A percentile compares a stretch with the other conserved stretches of the same genome.
phyloP scores from a whole-genome alignment of 2,797 vertebrate genomes.

The Bovichtus diacanthus region DNA sequence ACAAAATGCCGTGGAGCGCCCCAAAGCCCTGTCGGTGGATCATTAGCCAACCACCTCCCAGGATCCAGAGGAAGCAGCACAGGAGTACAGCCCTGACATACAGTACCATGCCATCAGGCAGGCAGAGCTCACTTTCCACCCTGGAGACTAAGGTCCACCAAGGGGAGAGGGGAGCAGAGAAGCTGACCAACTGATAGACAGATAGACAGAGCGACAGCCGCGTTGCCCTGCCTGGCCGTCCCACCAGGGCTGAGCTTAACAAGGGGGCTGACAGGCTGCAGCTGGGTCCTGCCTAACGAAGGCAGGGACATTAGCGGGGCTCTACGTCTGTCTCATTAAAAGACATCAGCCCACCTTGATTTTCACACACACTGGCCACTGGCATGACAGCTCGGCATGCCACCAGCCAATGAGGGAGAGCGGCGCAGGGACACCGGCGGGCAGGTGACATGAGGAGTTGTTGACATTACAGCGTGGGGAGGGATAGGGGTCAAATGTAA shows the following conservation, averaged over 20 bases:
- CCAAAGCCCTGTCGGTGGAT: constrained; percentile 89
- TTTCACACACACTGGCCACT: constrained; percentile 88
- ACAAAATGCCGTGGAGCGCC: constrained; percentile 92
- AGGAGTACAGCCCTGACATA: constrained; percentile 85
- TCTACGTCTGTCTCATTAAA: constrained; percentile 99
- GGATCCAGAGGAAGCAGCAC: constrained; percentile 71
- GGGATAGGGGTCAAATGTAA: constrained; percentile 88
- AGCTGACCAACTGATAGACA: constrained; percentile 90
- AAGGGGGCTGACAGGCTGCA: constrained; percentile 95
- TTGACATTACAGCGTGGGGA: constrained; percentile 82
- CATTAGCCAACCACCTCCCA: constrained; percentile 90
- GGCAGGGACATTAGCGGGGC: constrained; percentile 95
- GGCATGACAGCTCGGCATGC: constrained; percentile 92
- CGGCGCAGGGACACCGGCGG: constrained; percentile 77
- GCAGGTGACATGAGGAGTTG: constrained; percentile 84
- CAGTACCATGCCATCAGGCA: constrained; percentile 89
- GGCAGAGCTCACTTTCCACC: constrained; percentile 83
- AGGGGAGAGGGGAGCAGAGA: constrained; percentile 90
- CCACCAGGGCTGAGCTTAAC: constrained; percentile 82
- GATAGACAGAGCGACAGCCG: constrained; percentile 89
- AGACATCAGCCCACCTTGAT: constrained; percentile 98
- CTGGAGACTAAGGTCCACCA: constrained; percentile 89
- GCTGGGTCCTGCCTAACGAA: constrained; percentile 95
- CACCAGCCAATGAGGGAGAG: constrained; percentile 85
- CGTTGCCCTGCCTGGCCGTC: constrained; percentile 70